phyloP scores from a whole-genome alignment of 2,797 vertebrate species.

The Xenops minutus region DNA sequence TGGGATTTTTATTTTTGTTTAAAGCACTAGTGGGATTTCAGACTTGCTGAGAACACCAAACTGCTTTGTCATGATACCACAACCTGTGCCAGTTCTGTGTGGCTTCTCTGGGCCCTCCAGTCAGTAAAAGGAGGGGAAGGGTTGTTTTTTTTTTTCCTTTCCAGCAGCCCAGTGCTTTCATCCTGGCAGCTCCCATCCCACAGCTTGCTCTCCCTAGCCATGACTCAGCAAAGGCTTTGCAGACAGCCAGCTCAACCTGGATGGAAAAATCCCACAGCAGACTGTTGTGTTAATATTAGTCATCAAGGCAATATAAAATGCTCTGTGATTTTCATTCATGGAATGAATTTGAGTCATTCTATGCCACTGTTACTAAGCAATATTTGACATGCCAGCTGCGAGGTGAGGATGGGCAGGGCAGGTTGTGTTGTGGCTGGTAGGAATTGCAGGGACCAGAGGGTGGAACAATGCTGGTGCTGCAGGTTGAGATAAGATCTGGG shows the following conservation, averaged over 20 bases:
- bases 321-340: constrained; percentile 19
- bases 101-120: not conserved
- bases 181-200: not conserved
- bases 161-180: not conserved
- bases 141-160: not conserved
- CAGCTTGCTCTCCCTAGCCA: not conserved
- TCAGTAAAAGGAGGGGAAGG: not conserved
- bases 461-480: not conserved
- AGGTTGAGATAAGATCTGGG: not conserved
- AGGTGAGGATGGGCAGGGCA: not conserved
- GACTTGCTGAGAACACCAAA: not conserved
- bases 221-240: constrained; percentile 38
- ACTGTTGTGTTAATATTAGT: not conserved
- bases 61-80: not conserved
- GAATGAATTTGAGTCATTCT: constrained; percentile 10
- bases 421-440: not conserved
- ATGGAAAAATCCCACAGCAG: constrained; percentile 27
- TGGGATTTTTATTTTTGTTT: not conserved
- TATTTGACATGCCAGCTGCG: not conserved
- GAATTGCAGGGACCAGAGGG: not conserved
- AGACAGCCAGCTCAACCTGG: not conserved
- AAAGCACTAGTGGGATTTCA: not conserved
- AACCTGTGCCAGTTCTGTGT: fast-evolving
- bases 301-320: constrained; percentile 15
- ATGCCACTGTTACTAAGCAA: constrained; percentile 1